Base-by-base conservation (phyloP, 2,888 invertebrate genomes). In the Lepidocyrtoides sp. region DNA sequence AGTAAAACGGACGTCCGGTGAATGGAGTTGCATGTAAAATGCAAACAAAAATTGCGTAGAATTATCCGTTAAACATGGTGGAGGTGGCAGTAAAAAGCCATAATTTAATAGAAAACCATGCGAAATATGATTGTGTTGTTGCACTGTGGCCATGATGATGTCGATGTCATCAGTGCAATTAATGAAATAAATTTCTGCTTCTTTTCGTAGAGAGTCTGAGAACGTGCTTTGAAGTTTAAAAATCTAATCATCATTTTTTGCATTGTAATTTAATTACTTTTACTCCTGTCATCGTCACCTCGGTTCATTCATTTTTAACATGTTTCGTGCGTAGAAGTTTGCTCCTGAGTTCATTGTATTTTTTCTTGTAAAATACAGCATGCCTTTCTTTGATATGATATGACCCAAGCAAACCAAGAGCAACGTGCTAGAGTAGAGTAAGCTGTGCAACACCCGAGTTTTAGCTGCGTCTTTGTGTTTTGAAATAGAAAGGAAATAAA, bases 1-100 rank as follows among this genome's bases (percentile, higher is more conserved):
- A 89, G 57, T 72, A 66, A 63, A 87, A 79, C 77, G 88, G 88
- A 89, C 81, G 72, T 89, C 88, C 88, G 81, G 81, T 63, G 5
- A 57, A 57, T 72, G 57, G 69, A 81, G 26, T 89, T 89, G 88
- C 88, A 81, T 89, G 88, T 41, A 20, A 72, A 89, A 54, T 82
- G 36, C 82, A 72, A 44, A n/a, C n/a, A 51, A 54, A 54, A 44
- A 57, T 41, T 82, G 57, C 44, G 23, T 41, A 79, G 17, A 79
- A 79, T 36, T 54, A 51, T 51, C 54, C 10, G 32, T 51, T 51
- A n/a, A 48, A 77, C 77, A 77, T 26, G 44, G 5, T 41, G 41
- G 4, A 20, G 26, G 8, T 72, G 41, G 48, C 51, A 26, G 51
- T 23, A 51, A 29, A 57, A n/a, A n/a, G n/a, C 32, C 57, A 12